Evolutionary conservation across 2,797 vertebrate species (phyloP).

Genomic region (Darevskia nairensis): DNA sequence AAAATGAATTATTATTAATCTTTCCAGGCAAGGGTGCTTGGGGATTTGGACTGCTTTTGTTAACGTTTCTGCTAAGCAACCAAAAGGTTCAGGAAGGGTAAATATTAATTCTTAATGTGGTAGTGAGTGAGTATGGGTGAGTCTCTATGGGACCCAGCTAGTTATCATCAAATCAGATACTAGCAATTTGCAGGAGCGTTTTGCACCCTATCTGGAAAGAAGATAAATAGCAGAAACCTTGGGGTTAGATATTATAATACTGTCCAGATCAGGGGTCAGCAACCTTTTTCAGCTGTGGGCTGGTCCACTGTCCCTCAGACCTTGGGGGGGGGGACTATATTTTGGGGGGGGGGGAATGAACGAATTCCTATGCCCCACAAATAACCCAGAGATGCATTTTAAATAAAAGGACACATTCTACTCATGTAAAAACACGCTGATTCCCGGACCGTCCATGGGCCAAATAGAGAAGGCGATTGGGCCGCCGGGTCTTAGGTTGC

Average conservation of each 20-base stretch:
- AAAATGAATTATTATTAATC: conserved; percentile 81
- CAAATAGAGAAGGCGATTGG: too few species aligned
- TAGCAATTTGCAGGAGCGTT: conserved; percentile 73
- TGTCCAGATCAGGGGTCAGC: too few species aligned
- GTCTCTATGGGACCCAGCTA: conserved; percentile 62
- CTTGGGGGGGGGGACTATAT: too few species aligned
- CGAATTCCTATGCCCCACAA: too few species aligned
- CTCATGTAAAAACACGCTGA: too few species aligned
- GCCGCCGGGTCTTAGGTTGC: too few species aligned
- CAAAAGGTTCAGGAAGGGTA: conserved; percentile 74
- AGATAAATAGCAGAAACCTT: conserved; percentile 70
- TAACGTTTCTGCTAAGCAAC: conserved; percentile 73
- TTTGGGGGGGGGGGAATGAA: too few species aligned
- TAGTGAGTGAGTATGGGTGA: conserved; percentile 67
- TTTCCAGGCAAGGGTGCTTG: conserved; percentile 68
- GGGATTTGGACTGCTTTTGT: conserved; percentile 73
- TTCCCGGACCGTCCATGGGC: too few species aligned
- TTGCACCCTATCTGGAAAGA: conserved; percentile 52
- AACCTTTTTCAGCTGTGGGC: too few species aligned
- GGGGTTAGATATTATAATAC: conserved; percentile 51
- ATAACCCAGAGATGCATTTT: too few species aligned
- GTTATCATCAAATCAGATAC: conserved; percentile 73
- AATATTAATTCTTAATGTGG: conserved; percentile 76
- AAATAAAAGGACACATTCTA: too few species aligned
- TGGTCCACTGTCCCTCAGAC: too few species aligned